Base-by-base conservation (phyloP, 2,888 invertebrate genomes). In the Thymelicus acteon region DNA sequence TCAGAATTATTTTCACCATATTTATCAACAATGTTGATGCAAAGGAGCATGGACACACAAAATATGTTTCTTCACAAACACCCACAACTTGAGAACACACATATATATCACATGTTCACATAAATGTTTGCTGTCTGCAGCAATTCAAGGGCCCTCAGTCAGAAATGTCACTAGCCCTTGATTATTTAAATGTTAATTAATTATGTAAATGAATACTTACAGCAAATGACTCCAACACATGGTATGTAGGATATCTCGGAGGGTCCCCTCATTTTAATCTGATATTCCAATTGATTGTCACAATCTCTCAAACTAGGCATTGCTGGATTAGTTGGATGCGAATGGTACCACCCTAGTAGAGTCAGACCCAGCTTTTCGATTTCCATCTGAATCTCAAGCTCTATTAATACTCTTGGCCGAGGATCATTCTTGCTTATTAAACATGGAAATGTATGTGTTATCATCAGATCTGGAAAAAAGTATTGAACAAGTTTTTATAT, bases 341-440 rank as follows among this genome's bases (percentile, higher is more conserved):
- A 98, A 89, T 99, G 99, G 90, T 98, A 99, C 98, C 98, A 99
- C 7, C 99, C 98, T 5, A 98, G 96, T 8, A 98, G 90, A 6
- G 96, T 95, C 52, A 98, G 94, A 68, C 97, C 97, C 80, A 97
- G 95, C 81, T 96, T 96, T 82, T 98, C 97, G 89, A 99, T 97
- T 71, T 96, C 95, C 85, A 96, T 96, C 72, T 97, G 97, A 79
- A 98, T 98, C 90, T 97, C 97, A 7, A 95, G 89, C 85, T 98
- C 98, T 0, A 97, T 96, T 72, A 97, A 94, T 6, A 96, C 95
- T 48, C 97, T 96, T 73, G 96, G 96, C 72, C 96, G 96, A 66
- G 95, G 95, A 84, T 98, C 98, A 73, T 95, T 96, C 75, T 98
- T 96, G 68, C 97, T 96, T 77, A 96, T 96, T 37, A 97, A 95